Evolutionary conservation across 1,140 invertebrate genomes (phyloP).

Genomic region (Phortica variegata): DNA sequence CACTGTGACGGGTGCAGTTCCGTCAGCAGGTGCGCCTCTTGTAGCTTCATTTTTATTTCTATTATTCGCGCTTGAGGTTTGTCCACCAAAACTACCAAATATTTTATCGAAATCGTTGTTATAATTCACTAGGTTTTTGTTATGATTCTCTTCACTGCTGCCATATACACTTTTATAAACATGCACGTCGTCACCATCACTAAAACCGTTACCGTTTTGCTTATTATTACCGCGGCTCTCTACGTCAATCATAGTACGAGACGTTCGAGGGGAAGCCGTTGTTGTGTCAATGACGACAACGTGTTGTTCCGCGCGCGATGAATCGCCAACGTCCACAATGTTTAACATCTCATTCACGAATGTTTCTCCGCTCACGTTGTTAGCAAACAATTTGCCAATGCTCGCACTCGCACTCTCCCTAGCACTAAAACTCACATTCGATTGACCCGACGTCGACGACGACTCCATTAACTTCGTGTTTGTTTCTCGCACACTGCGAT

Average conservation of each 20-base stretch:
- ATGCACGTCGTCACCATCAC: conserved; percentile 23
- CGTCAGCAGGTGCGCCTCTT: not conserved
- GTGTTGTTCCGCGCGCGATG: conserved; percentile 37
- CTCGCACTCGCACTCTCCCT: conserved; percentile 9
- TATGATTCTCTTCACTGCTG: conserved; percentile 28
- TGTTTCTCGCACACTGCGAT: conserved; percentile 29
- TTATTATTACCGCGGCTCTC: conserved; percentile 17
- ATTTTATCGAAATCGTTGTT: conserved; percentile 58
- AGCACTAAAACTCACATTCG: too few relatives aligned
- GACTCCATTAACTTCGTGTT: conserved; percentile 19
- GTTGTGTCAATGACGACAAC: not conserved
- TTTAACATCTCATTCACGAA: conserved; percentile 57
- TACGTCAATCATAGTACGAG: conserved; percentile 7
- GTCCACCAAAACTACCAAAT: conserved; percentile 22
- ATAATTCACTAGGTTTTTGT: conserved; percentile 25
- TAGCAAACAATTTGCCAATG: conserved; percentile 20
- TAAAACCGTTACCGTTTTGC: conserved; percentile 31
- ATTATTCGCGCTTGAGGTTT: not conserved
- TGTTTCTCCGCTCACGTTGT: conserved; percentile 5
- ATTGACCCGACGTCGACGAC: too few relatives aligned
- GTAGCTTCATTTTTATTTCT: conserved; percentile 15
- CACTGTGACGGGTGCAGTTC: not conserved
- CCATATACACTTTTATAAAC: conserved; percentile 26
- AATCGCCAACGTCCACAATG: conserved; percentile 39
- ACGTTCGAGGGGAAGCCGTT: too few relatives aligned